Percentiles rank a stretch among this genome's conserved stretches.
phyloP scores from a whole-genome alignment of 2,113 vertebrate species.

The Eudyptes chrysolophus region DNA sequence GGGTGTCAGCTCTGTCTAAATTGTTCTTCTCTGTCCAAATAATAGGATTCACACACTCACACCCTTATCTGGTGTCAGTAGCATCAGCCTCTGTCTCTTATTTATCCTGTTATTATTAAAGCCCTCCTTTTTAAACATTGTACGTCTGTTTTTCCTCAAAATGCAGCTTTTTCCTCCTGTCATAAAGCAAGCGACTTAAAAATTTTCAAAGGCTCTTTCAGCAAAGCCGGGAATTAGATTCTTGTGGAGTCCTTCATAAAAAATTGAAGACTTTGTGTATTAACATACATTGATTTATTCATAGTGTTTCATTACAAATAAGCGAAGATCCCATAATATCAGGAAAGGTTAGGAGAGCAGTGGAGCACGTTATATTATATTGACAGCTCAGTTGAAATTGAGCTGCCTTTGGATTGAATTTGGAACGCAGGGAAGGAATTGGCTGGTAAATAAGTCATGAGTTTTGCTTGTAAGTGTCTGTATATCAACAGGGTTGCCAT shows the following conservation, averaged over 20 bases:
- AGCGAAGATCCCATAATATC: constrained; percentile 74
- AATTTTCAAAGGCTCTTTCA: constrained; percentile 70
- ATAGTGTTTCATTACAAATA: constrained; percentile 85
- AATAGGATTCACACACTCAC: background rate
- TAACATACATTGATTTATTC: constrained; percentile 88
- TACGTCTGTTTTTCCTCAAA: constrained; percentile 2
- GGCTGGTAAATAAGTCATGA: constrained; percentile 82
- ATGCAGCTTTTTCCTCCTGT: background rate
- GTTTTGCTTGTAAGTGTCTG: constrained; percentile 57
- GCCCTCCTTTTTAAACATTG: background rate
- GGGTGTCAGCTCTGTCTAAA: background rate
- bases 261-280: constrained; percentile 77
- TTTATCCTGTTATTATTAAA: background rate
- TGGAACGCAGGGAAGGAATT: constrained; percentile 61
- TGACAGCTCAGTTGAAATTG: constrained; percentile 75
- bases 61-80: background rate
- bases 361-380: constrained; percentile 69
- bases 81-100: background rate
- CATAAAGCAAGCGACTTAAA: constrained; percentile 47
- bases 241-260: constrained; percentile 73
- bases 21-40: background rate
- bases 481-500: constrained; percentile 18
- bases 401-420: constrained; percentile 75
- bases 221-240: constrained; percentile 73
- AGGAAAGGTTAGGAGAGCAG: constrained; percentile 77